Conservation (phyloP, 2,888 invertebrate genomes). For the Alcis repandata region DNA sequence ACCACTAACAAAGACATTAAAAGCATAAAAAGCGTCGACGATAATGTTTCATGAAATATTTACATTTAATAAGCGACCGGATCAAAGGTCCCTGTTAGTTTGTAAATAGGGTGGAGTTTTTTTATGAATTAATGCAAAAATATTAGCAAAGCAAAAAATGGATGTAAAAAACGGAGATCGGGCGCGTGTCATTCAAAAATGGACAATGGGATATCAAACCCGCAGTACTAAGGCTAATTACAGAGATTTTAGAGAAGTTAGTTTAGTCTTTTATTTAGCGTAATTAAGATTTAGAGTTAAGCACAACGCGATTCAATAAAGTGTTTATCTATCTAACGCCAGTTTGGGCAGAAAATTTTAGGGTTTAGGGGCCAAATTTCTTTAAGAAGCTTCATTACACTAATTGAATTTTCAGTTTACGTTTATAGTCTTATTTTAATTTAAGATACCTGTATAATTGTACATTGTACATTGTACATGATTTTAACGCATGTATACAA, state of each 20-base stretch:
- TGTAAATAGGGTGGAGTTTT: constrained; percentile 80
- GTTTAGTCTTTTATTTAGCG: background rate
- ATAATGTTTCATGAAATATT: constrained; percentile 82
- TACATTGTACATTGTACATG: too few species aligned
- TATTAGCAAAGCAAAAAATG: constrained; percentile 59
- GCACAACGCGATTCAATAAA: too few species aligned
- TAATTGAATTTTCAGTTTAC: too few species aligned
- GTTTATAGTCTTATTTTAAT: too few species aligned
- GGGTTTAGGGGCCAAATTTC: too few species aligned
- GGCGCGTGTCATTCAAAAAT: constrained; percentile 65
- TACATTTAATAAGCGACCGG: constrained; percentile 84
- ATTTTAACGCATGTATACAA: too few species aligned
- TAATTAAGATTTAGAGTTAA: too few species aligned
- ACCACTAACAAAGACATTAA: constrained; percentile 34
- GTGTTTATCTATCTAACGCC: too few species aligned
- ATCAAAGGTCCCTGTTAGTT: constrained; percentile 85
- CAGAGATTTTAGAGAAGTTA: constrained; percentile 3
- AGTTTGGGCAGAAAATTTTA: too few species aligned
- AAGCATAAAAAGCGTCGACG: constrained; percentile 54
- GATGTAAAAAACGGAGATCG: constrained; percentile 63
- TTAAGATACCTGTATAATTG: too few species aligned
- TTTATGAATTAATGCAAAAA: constrained; percentile 64
- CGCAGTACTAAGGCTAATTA: constrained; percentile 33
- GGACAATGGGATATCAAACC: constrained; percentile 53
- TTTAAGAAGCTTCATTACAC: too few species aligned